A percentile compares a stretch with the other conserved stretches of the same genome.
phyloP scores from a whole-genome alignment of 1,140 invertebrate species.

The Radopholus similis region DNA sequence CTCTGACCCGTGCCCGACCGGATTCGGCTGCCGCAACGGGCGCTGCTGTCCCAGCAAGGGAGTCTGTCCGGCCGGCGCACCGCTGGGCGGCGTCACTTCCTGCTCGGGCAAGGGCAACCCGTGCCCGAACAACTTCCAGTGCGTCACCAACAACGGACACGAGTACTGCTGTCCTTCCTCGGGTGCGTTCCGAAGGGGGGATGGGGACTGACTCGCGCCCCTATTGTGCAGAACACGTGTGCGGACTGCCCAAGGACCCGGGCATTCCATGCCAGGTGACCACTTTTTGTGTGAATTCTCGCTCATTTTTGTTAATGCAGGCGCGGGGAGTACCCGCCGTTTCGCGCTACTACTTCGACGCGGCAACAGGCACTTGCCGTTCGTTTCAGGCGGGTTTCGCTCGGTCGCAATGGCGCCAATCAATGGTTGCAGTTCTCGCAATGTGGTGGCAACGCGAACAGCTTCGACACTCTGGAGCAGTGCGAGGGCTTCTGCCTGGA shows the following conservation, averaged over 20 bases:
- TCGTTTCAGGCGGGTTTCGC: slow-evolving; percentile 56
- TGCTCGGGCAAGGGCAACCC: slow-evolving; percentile 48
- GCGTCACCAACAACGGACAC: slow-evolving; percentile 51
- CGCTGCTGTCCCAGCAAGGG: slow-evolving; percentile 56
- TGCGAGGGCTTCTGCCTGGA: slow-evolving; percentile 61
- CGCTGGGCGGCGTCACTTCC: slow-evolving; percentile 54
- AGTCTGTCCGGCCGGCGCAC: slow-evolving; percentile 52
- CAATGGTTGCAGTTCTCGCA: slow-evolving; percentile 30
- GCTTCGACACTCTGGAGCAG: slow-evolving; percentile 58
- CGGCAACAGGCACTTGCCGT: slow-evolving; percentile 55
- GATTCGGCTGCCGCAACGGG: slow-evolving; percentile 50
- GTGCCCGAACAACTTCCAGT: slow-evolving; percentile 58
- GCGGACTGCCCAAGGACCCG: slow-evolving; percentile 30
- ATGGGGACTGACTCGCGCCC: background rate
- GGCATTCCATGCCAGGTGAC: slow-evolving; percentile 36
- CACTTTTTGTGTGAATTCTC: too few relatives aligned
- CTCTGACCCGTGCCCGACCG: slow-evolving; percentile 47
- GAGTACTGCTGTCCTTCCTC: slow-evolving; percentile 58
- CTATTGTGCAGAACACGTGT: slow-evolving; percentile 40
- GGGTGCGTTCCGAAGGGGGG: slow-evolving; percentile 12
- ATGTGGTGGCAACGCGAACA: slow-evolving; percentile 60
- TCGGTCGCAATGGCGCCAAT: too few relatives aligned
- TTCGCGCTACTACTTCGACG: slow-evolving; percentile 58
- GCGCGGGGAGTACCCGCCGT: slow-evolving; percentile 34
- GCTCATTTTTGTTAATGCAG: too few relatives aligned